Evolutionary conservation across 2,888 invertebrate species (phyloP).

Genomic region (Philhelius pedissequus): DNA sequence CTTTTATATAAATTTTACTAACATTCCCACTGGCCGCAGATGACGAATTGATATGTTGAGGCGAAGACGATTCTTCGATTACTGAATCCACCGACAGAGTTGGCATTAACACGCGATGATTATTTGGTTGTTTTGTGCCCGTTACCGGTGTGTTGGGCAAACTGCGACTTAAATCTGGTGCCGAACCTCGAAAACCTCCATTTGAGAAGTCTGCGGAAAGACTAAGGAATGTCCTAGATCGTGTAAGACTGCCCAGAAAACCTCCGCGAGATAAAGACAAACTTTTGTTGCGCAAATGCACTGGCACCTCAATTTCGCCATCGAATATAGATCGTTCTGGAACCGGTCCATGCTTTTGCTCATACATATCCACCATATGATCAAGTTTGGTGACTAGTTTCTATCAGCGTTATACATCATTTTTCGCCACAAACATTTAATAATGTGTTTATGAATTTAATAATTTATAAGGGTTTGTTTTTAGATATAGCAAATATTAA

Average conservation of each 20-base stretch:
- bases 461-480: slow-evolving; percentile 27
- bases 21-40: slow-evolving; percentile 48
- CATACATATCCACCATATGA: slow-evolving; percentile 72
- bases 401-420: slow-evolving; percentile 52
- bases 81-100: slow-evolving; percentile 72
- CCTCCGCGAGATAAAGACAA: slow-evolving; percentile 74
- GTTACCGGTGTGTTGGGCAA: slow-evolving; percentile 76
- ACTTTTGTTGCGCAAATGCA: slow-evolving; percentile 74
- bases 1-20: slow-evolving; percentile 57
- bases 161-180: slow-evolving; percentile 77
- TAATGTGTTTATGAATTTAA: slow-evolving; percentile 9
- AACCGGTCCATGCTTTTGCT: slow-evolving; percentile 73
- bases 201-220: slow-evolving; percentile 73
- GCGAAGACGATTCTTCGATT: slow-evolving; percentile 71
- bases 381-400: slow-evolving; percentile 77
- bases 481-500: slow-evolving; percentile 51
- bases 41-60: slow-evolving; percentile 58
- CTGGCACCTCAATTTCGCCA: slow-evolving; percentile 76
- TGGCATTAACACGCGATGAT: slow-evolving; percentile 69
- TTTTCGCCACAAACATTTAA: slow-evolving; percentile 18
- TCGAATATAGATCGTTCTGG: slow-evolving; percentile 73
- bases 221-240: slow-evolving; percentile 81
- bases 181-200: slow-evolving; percentile 76
- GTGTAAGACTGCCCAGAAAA: slow-evolving; percentile 81
- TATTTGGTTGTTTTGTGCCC: slow-evolving; percentile 68